Conservation (phyloP, 1,140 invertebrate species). For the Propsilocerus akamusi region DNA sequence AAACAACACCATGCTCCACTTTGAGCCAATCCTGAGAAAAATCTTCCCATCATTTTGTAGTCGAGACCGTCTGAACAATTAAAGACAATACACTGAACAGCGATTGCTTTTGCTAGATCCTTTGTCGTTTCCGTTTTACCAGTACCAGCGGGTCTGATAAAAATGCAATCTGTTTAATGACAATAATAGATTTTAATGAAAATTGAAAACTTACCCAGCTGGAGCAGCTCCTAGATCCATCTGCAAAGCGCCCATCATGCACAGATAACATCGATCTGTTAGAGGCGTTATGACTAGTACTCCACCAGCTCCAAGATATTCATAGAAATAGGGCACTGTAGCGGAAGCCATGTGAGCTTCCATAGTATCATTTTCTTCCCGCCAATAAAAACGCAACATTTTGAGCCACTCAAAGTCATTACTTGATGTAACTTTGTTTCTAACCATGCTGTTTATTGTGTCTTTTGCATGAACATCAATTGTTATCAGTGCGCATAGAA, state of each 20-base stretch:
- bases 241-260: conserved; percentile 72
- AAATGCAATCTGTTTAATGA: neutral
- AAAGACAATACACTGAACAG: conserved; percentile 79
- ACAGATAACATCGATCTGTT: conserved; percentile 69
- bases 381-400: conserved; percentile 83
- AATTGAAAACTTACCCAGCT: conserved; percentile 62
- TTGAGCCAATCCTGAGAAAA: conserved; percentile 70
- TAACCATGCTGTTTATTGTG: conserved; percentile 53
- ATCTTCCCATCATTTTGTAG: conserved; percentile 75
- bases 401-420: conserved; percentile 75
- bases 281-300: conserved; percentile 62
- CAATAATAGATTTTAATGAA: too few relatives aligned
- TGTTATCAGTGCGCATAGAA: conserved; percentile 68
- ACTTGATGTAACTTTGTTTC: conserved; percentile 37
- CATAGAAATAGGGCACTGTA: conserved; percentile 72
- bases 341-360: conserved; percentile 58
- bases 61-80: conserved; percentile 75
- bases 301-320: conserved; percentile 74
- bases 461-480: conserved; percentile 76
- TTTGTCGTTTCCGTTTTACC: conserved; percentile 93
- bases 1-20: conserved; percentile 85
- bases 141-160: conserved; percentile 42
- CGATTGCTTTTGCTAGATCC: conserved; percentile 71
- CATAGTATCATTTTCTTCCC: conserved; percentile 53
- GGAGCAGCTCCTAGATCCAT: conserved; percentile 71